Evolutionary conservation across 2,797 vertebrate genomes (phyloP).

Genomic region (Coregonus ussuriensis): DNA sequence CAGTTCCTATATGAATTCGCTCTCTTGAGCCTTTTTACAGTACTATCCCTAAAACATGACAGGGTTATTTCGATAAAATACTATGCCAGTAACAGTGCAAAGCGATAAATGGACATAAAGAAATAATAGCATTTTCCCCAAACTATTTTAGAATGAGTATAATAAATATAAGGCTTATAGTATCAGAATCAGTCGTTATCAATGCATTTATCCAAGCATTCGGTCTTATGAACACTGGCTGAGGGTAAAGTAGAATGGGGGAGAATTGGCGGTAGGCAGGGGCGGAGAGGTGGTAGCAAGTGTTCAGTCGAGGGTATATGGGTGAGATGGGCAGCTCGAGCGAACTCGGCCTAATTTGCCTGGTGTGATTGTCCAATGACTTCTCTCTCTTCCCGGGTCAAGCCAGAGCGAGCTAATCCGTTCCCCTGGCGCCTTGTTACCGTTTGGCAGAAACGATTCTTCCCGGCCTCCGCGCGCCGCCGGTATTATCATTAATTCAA

Average conservation of each 20-base stretch:
- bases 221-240: slow-evolving; percentile 16
- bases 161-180: slow-evolving; percentile 34
- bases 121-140: slow-evolving; percentile 18
- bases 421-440: slow-evolving; percentile 97
- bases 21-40: slow-evolving; percentile 21
- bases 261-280: slow-evolving; percentile 14
- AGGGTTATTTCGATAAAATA: slow-evolving; percentile 31
- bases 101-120: slow-evolving; percentile 20
- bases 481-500: slow-evolving; percentile 88
- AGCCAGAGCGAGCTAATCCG: slow-evolving; percentile 80
- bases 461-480: slow-evolving; percentile 58
- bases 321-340: slow-evolving; percentile 55
- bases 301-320: slow-evolving; percentile 42
- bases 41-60: slow-evolving; percentile 10
- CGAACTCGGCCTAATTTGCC: slow-evolving; percentile 70
- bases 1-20: slow-evolving; percentile 32
- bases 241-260: slow-evolving; percentile 5
- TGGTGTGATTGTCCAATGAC: slow-evolving; percentile 69
- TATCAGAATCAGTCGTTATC: not conserved
- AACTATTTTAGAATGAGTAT: slow-evolving; percentile 23
- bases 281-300: slow-evolving; percentile 28
- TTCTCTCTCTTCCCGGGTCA: slow-evolving; percentile 51
- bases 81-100: slow-evolving; percentile 25
- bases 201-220: slow-evolving; percentile 22
- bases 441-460: slow-evolving; percentile 79